Evolutionary conservation across 2,797 vertebrate genomes (phyloP), one percentile per base, ranked within the genome.

Genomic region (Acanthurus lineatus): DNA sequence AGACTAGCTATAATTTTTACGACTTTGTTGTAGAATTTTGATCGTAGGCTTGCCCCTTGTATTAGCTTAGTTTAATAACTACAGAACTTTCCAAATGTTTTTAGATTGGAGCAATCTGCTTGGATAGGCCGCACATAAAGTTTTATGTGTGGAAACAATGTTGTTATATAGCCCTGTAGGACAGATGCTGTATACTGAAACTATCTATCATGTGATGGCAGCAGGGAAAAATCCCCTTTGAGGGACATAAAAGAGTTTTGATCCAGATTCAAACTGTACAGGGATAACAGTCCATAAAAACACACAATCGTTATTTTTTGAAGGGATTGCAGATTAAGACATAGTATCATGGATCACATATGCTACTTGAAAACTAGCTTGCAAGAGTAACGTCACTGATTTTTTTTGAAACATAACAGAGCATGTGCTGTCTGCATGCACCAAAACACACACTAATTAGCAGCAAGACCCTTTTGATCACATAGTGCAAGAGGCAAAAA

Each of bases 391-490:
- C 17, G 38, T 76, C 45, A 59, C 8, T 32, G 38, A 16, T 7
- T 3, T 57, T 53, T 73, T 20, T 47, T 60, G 8, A 53, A 69
- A 16, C 6, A 2, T 16, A 76, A 40, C 71, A 66, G 25, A 52
- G 19, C 35, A 38, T 54, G 47, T 12, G 11, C 40, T 42, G 40
- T 32, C 32, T 16, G 7, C 42, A n/a, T n/a, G 17, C 67, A 62
- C 45, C 59, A 73, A 58, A 74, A 52, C 28, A 32, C 60, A 76
- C 59, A 56, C 42, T 38, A 73, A 68, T 75, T 70, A 69, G 52
- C 38, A 35, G 42, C 15, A 19, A 57, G 62, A 22, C 6, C 12
- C 11, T 63, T 48, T 20, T 35, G 44, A 72, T 19, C 51, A 20
- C 3, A 5, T 28, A 49, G 22, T 6, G 2, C 57, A 58, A 35